Evolutionary conservation across 2,888 invertebrate species (phyloP).

Genomic region (Chloroclystis v-ata): DNA sequence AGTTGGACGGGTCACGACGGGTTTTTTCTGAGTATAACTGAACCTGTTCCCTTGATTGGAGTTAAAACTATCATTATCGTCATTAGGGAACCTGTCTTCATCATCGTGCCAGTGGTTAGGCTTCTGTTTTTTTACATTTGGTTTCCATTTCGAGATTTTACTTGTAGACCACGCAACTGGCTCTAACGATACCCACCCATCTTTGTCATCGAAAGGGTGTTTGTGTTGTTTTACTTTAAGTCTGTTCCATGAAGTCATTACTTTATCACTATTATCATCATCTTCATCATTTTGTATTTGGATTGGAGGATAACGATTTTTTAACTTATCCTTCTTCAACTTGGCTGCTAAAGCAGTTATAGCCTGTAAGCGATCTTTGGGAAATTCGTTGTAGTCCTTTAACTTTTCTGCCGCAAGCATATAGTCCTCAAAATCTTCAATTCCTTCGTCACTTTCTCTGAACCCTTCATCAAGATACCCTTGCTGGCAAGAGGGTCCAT

Average conservation of each 20-base stretch:
- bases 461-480: conserved; percentile 50
- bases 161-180: conserved; percentile 88
- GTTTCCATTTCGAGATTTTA: conserved; percentile 89
- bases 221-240: conserved; percentile 76
- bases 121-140: conserved; percentile 77
- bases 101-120: conserved; percentile 66
- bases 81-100: conserved; percentile 46
- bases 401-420: conserved; percentile 79
- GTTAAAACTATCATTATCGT: conserved; percentile 33
- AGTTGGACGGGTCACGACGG: conserved; percentile 52
- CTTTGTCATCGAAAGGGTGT: conserved; percentile 82
- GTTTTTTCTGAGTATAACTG: conserved; percentile 57
- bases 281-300: conserved; percentile 37
- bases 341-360: conserved; percentile 67
- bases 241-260: conserved; percentile 72
- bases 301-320: conserved; percentile 37
- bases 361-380: conserved; percentile 65
- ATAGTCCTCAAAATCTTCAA: conserved; percentile 79
- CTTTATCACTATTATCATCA: conserved; percentile 47
- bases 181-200: conserved; percentile 87
- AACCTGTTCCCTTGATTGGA: conserved; percentile 49
- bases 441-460: conserved; percentile 54
- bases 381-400: conserved; percentile 59
- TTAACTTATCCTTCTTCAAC: conserved; percentile 66
- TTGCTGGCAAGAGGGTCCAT: conserved; percentile 69